A percentile compares a stretch with the other conserved stretches of the same genome.
Evolutionary conservation across 2,797 vertebrate genomes (phyloP).

Genomic region (Brachyrhaphis roseni): DNA sequence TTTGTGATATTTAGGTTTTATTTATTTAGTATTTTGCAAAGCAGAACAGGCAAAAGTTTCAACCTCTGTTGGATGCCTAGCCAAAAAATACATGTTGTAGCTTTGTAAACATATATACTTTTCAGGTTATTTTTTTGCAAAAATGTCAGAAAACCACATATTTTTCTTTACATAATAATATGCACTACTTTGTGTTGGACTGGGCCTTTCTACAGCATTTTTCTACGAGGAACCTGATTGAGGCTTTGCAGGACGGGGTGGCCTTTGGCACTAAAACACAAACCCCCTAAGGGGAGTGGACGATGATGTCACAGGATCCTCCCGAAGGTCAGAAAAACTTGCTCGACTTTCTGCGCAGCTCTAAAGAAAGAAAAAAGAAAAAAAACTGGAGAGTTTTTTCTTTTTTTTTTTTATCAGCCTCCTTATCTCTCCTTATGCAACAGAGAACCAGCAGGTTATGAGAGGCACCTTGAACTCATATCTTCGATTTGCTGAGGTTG

Average conservation of each 20-base stretch:
- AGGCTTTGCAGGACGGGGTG: background rate
- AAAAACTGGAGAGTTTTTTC: background rate
- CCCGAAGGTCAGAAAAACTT: background rate
- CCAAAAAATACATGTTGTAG: background rate
- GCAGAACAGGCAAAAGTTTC: background rate
- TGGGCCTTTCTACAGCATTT: background rate
- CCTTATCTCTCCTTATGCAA: slow-evolving; percentile 63
- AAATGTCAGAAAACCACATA: background rate
- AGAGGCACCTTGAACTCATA: slow-evolving; percentile 75
- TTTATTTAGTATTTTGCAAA: background rate
- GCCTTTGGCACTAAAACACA: background rate
- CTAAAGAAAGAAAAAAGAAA: background rate
- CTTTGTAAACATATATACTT: background rate
- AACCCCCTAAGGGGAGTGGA: background rate
- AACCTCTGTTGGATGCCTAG: background rate
- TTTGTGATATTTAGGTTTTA: background rate
- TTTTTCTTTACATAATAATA: background rate
- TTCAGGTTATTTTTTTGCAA: background rate
- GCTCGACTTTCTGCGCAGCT: background rate
- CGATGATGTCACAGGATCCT: background rate
- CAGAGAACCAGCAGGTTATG: slow-evolving; percentile 46
- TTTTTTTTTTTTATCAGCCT: background rate
- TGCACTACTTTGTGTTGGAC: background rate
- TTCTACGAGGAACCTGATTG: background rate
- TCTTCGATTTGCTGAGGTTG: slow-evolving; percentile 64